These are phyloP conservation scores for Stegophylla sp. DNA, from an alignment of 2,888 invertebrate genomes.

Conservation along the genomic window DNA sequence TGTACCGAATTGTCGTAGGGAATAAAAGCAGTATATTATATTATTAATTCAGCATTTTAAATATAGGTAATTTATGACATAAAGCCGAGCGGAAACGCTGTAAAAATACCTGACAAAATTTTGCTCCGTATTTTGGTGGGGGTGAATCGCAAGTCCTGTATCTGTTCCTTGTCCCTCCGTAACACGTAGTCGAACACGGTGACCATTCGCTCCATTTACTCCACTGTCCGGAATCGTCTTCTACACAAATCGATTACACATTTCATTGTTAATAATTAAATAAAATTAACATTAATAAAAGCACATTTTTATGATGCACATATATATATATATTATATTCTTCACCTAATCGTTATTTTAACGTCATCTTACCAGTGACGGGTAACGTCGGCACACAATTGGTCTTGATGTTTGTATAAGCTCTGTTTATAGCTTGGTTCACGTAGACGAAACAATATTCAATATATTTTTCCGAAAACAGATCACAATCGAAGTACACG, in stretches of 20 bases:
- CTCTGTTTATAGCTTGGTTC: slow-evolving; percentile 82
- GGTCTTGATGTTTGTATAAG: slow-evolving; percentile 83
- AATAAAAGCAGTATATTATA: no score
- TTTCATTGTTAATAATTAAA: no score
- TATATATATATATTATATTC: no score
- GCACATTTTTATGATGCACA: no score
- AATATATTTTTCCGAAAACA: slow-evolving; percentile 82
- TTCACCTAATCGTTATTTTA: not conserved
- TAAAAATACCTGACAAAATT: slow-evolving; percentile 79
- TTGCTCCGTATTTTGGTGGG: slow-evolving; percentile 85
- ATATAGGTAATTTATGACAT: no score
- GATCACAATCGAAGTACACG: slow-evolving; percentile 78
- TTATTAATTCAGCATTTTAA: no score
- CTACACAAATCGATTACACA: slow-evolving; percentile 66
- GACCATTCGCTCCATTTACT: slow-evolving; percentile 86
- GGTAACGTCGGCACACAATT: slow-evolving; percentile 85
- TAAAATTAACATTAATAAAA: no score
- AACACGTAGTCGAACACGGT: slow-evolving; percentile 78
- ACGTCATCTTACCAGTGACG: slow-evolving; percentile 71
- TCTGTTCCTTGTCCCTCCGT: slow-evolving; percentile 80
- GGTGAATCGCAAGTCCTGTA: slow-evolving; percentile 89
- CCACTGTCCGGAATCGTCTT: slow-evolving; percentile 79
- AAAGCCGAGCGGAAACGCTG: no score
- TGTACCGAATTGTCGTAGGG: no score
- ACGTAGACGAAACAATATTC: slow-evolving; percentile 90